Conservation (phyloP, 2,888 invertebrate genomes). For the Ochropleura plecta region DNA sequence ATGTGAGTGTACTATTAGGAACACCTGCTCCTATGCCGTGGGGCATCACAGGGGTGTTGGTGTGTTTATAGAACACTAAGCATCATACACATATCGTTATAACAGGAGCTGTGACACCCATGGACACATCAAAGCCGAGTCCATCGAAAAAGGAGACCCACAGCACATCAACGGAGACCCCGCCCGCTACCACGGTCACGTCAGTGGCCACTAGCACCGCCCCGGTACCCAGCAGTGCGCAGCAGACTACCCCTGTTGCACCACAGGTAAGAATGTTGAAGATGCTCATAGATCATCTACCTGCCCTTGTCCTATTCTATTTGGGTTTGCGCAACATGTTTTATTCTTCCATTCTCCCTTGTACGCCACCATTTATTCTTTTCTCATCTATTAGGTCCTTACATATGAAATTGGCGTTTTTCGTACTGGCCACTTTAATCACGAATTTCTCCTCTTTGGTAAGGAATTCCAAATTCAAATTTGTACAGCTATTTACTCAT, state of each 20-base stretch:
- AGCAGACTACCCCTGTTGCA: constrained; percentile 73
- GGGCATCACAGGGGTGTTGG: background rate
- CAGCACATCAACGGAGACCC: constrained; percentile 38
- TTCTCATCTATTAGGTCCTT: too few relatives aligned
- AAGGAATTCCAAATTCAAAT: too few relatives aligned
- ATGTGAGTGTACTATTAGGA: background rate
- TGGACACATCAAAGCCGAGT: constrained; percentile 66
- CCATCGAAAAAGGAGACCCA: constrained; percentile 64
- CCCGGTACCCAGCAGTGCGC: constrained; percentile 74
- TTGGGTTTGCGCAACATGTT: too few relatives aligned
- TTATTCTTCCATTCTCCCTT: too few relatives aligned
- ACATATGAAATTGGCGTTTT: too few relatives aligned
- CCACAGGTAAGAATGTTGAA: constrained; percentile 74
- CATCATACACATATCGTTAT: background rate
- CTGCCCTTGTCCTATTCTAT: too few relatives aligned
- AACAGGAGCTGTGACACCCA: constrained; percentile 61
- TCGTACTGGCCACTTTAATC: too few relatives aligned
- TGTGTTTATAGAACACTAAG: background rate
- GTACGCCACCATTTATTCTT: too few relatives aligned
- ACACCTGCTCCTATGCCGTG: background rate
- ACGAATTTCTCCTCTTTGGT: too few relatives aligned
- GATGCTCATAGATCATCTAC: background rate
- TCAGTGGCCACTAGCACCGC: constrained; percentile 53
- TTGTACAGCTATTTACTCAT: too few relatives aligned
- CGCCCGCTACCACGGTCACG: constrained; percentile 41